These are phyloP conservation scores for Sisor rabdophorus DNA, from an alignment of 2,113 vertebrate genomes.

Conservation along the genomic window DNA sequence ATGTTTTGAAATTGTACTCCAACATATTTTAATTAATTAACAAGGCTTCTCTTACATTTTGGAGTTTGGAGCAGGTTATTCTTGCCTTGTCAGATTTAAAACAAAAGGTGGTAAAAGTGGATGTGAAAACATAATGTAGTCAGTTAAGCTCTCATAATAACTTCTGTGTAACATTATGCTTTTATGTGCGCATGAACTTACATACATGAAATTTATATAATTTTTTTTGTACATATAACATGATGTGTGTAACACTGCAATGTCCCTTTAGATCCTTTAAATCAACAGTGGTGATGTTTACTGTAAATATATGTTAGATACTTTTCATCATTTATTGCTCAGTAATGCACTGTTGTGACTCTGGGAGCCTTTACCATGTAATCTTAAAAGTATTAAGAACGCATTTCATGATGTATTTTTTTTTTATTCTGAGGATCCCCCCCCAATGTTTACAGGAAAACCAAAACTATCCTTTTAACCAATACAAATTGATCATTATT, in stretches of 20 bases:
- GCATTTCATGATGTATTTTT: neutral
- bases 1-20: slow-evolving; percentile 35
- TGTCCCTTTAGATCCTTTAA: slow-evolving; percentile 8
- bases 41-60: neutral
- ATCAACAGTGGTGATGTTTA: slow-evolving; percentile 24
- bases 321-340: slow-evolving; percentile 13
- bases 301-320: slow-evolving; percentile 8
- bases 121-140: neutral
- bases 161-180: neutral
- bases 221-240: slow-evolving; percentile 5
- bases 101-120: neutral
- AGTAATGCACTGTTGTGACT: slow-evolving; percentile 17
- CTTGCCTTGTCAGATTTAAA: neutral
- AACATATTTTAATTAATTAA: slow-evolving; percentile 5
- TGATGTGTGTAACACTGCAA: neutral
- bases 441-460: neutral
- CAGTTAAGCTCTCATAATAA: neutral
- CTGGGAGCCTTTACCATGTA: slow-evolving; percentile 4
- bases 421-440: neutral
- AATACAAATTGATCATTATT: neutral
- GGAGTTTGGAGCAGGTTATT: neutral
- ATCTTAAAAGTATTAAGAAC: slow-evolving; percentile 11
- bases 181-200: neutral
- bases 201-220: neutral
- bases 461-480: slow-evolving; percentile 19